Conservation (phyloP, 2,888 invertebrate genomes). For the Liodrosophila aerea region DNA sequence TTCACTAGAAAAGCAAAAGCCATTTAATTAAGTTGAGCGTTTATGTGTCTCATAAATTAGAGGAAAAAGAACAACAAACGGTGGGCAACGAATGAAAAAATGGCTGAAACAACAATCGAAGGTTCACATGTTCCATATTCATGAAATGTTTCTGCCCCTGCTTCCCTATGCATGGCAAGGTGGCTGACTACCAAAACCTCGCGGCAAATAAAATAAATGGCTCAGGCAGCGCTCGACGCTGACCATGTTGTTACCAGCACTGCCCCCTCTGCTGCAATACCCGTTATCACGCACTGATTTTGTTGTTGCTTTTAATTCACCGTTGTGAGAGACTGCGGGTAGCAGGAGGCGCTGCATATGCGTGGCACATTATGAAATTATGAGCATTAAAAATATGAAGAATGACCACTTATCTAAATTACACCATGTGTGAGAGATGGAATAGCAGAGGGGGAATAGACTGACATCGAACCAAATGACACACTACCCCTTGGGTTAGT, state of each 20-base stretch:
- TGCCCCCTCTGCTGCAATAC: not conserved
- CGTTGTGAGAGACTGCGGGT: slow-evolving; percentile 5
- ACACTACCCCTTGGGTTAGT: slow-evolving; percentile 37
- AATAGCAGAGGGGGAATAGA: not conserved
- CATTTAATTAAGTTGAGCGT: slow-evolving; percentile 76
- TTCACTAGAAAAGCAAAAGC: slow-evolving; percentile 55
- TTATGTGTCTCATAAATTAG: slow-evolving; percentile 76
- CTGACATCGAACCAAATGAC: slow-evolving; percentile 64
- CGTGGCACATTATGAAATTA: slow-evolving; percentile 79
- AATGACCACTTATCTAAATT: slow-evolving; percentile 83
- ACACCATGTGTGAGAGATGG: slow-evolving; percentile 71
- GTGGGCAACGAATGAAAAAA: slow-evolving; percentile 55
- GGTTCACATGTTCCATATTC: slow-evolving; percentile 68
- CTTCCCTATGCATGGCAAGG: slow-evolving; percentile 42
- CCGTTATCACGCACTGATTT: slow-evolving; percentile 1
- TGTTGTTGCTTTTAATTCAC: slow-evolving; percentile 54
- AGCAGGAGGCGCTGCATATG: slow-evolving; percentile 55
- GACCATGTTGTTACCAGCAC: slow-evolving; percentile 70
- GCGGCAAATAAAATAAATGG: slow-evolving; percentile 65
- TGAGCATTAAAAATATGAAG: slow-evolving; percentile 81
- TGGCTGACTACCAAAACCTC: slow-evolving; percentile 57
- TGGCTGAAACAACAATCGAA: slow-evolving; percentile 28
- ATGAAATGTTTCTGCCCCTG: slow-evolving; percentile 22
- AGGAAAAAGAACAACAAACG: slow-evolving; percentile 45
- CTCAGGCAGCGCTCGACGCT: slow-evolving; percentile 60